Conservation (phyloP, 2,797 vertebrate genomes). For the Taeniopygia guttata region DNA sequence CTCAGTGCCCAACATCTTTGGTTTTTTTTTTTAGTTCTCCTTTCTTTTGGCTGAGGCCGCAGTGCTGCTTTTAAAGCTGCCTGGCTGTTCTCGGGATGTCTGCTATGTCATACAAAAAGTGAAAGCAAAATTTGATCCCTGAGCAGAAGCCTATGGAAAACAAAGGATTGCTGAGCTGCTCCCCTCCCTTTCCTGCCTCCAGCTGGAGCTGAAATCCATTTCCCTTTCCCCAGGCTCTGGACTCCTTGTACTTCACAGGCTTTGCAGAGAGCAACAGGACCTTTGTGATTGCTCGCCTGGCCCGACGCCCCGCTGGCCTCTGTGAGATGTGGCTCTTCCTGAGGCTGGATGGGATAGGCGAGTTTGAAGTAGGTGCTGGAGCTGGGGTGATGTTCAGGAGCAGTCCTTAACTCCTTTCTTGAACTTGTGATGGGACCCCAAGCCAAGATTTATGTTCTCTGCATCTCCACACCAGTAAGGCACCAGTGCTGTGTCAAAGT, state of each 20-base stretch:
- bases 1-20: rapidly evolving
- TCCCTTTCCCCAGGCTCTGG: constrained; percentile 30
- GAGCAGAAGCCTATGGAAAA: not conserved
- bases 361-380: constrained; percentile 46
- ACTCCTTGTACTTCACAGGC: constrained; percentile 57
- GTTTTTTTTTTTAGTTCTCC: not conserved
- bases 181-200: not conserved
- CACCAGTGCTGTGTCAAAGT: not conserved
- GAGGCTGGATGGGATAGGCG: constrained; percentile 44
- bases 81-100: not conserved
- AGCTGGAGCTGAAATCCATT: not conserved
- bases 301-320: not conserved
- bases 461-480: not conserved
- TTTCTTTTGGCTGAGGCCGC: not conserved
- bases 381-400: not conserved
- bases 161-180: not conserved
- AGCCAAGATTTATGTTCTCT: not conserved
- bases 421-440: not conserved
- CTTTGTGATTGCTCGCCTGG: constrained; percentile 42
- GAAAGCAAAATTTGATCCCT: not conserved
- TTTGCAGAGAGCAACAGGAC: constrained; percentile 45
- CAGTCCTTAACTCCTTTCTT: not conserved
- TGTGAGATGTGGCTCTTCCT: constrained; percentile 70
- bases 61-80: not conserved
- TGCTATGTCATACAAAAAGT: not conserved